Evolutionary conservation across 2,888 invertebrate species (phyloP).

Genomic region (Exocentrus adspersus): DNA sequence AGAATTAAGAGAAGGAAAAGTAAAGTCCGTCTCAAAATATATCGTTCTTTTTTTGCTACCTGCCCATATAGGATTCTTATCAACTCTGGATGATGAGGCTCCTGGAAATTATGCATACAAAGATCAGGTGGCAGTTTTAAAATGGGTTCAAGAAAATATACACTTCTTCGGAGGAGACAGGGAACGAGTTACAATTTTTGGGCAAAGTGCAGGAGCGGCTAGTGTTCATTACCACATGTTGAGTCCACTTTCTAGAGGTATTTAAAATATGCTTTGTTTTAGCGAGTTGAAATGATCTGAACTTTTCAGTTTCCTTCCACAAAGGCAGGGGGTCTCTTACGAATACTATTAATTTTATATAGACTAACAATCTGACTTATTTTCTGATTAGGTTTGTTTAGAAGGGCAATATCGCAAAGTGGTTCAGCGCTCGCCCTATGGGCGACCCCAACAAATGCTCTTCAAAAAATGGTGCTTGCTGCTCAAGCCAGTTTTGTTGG

Average conservation of each 20-base stretch:
- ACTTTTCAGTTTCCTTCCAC: too few species aligned
- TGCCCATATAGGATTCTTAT: constrained; percentile 53
- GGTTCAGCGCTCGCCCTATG: constrained; percentile 63
- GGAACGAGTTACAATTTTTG: constrained; percentile 63
- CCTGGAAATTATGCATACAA: constrained; percentile 66
- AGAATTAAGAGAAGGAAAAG: too few species aligned
- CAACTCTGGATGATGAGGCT: constrained; percentile 63
- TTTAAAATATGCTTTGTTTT: constrained; percentile 6
- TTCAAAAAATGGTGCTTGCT: constrained; percentile 52
- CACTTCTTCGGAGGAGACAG: constrained; percentile 63
- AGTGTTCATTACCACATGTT: constrained; percentile 65
- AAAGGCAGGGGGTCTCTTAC: too few species aligned
- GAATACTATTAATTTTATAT: too few species aligned
- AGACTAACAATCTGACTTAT: too few species aligned
- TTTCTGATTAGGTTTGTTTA: constrained; percentile 59
- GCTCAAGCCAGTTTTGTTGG: constrained; percentile 62
- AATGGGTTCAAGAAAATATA: constrained; percentile 65
- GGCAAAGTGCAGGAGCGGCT: constrained; percentile 65
- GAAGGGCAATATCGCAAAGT: constrained; percentile 64
- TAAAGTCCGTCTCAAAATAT: too few species aligned
- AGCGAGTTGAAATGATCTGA: too few species aligned
- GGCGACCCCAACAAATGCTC: constrained; percentile 54
- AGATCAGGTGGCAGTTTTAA: constrained; percentile 64
- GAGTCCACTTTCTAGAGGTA: constrained; percentile 61
- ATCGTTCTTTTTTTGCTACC: too few species aligned